Evolutionary conservation across 2,113 vertebrate species (phyloP).

Genomic region (Maccullochella peelii): DNA sequence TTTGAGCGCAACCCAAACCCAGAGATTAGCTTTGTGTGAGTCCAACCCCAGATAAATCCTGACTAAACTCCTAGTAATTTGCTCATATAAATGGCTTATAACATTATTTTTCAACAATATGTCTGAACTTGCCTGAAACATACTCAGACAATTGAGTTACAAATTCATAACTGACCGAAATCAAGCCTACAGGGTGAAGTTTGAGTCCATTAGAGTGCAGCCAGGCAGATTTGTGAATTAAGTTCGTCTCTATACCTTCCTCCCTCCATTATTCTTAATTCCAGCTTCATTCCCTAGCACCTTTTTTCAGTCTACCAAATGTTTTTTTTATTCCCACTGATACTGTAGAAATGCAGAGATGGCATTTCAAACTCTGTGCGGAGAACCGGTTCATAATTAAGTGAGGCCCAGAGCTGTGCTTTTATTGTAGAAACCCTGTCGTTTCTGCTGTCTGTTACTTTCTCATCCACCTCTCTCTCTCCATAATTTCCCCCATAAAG

Average conservation of each 20-base stretch:
- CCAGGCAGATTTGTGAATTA: not conserved
- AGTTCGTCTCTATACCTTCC: constrained; percentile 10
- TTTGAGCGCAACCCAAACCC: constrained; percentile 49
- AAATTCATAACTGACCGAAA: constrained; percentile 28
- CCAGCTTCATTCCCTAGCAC: not conserved
- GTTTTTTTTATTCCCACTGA: constrained; percentile 37
- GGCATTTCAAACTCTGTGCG: constrained; percentile 57
- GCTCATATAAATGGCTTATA: constrained; percentile 50
- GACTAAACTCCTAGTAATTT: constrained; percentile 59
- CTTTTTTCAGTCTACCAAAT: constrained; percentile 17
- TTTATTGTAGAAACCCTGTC: constrained; percentile 41
- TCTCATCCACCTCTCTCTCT: constrained; percentile 11
- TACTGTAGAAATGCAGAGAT: constrained; percentile 51
- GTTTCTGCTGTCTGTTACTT: constrained; percentile 38
- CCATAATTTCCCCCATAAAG: constrained; percentile 26
- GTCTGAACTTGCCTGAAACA: constrained; percentile 37
- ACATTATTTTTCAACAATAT: constrained; percentile 47
- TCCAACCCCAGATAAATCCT: constrained; percentile 55
- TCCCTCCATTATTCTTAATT: constrained; percentile 45
- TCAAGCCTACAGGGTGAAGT: constrained; percentile 1
- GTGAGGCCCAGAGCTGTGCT: constrained; percentile 35
- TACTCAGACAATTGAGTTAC: constrained; percentile 5
- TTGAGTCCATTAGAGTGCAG: constrained; percentile 1
- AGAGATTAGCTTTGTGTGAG: constrained; percentile 58
- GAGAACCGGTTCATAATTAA: constrained; percentile 67